phyloP scores from a whole-genome alignment of 2,797 vertebrate genomes.

The Hephaestus fuliginosus region DNA sequence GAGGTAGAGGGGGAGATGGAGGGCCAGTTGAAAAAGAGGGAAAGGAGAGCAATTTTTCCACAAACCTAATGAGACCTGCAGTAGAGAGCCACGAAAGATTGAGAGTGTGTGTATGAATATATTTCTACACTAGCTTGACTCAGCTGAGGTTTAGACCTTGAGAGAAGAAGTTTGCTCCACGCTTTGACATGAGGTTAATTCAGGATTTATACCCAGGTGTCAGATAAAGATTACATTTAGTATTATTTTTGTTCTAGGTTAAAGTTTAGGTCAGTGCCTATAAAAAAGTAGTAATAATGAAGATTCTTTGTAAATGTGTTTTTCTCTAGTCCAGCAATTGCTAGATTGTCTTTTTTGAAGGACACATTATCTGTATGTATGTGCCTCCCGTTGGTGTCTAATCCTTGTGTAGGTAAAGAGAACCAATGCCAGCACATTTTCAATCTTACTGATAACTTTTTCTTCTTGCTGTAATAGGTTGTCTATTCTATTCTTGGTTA shows the following conservation, averaged over 20 bases:
- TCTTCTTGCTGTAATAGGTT: no score
- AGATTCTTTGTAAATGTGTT: background rate
- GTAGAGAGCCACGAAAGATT: background rate
- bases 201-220: background rate
- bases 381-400: background rate
- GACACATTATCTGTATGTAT: background rate
- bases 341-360: background rate
- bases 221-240: constrained; percentile 1
- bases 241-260: constrained; percentile 6
- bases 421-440: background rate
- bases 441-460: no score
- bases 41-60: background rate
- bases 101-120: background rate
- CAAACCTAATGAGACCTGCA: background rate
- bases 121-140: background rate
- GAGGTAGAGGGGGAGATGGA: background rate
- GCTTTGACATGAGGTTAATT: background rate
- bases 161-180: background rate
- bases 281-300: background rate
- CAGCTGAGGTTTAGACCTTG: background rate
- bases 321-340: background rate
- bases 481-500: no score
- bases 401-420: background rate
- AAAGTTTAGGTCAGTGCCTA: background rate
- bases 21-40: background rate